phyloP scores from a whole-genome alignment of 1,140 invertebrate genomes.

The Drosophila pseudoobscura region DNA sequence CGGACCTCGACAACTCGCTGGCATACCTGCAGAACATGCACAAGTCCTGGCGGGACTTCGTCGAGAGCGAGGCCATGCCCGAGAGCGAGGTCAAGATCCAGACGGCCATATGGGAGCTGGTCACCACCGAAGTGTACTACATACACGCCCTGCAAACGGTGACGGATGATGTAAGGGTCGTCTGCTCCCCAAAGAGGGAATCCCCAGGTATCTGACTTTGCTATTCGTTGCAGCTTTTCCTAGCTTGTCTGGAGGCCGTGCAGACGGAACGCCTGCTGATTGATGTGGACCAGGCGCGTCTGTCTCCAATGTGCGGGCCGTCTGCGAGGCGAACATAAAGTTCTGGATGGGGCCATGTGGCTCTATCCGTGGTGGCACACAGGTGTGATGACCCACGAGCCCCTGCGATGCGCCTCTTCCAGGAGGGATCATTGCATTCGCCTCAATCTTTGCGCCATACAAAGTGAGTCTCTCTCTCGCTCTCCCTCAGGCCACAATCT shows the following conservation, averaged over 20 bases:
- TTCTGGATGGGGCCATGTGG: slow-evolving; percentile 92
- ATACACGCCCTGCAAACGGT: slow-evolving; percentile 93
- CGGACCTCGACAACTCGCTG: slow-evolving; percentile 60
- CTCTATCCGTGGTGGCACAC: slow-evolving; percentile 86
- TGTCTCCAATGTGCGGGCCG: slow-evolving; percentile 94
- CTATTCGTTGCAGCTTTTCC: slow-evolving; percentile 87
- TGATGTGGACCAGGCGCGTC: slow-evolving; percentile 91
- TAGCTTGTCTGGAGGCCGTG: slow-evolving; percentile 91
- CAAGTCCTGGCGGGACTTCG: slow-evolving; percentile 86
- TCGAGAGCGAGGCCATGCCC: slow-evolving; percentile 85
- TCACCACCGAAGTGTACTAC: slow-evolving; percentile 94
- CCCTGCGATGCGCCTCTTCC: slow-evolving; percentile 68
- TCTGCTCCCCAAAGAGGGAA: background rate
- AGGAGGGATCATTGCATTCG: slow-evolving; percentile 86
- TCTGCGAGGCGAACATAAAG: slow-evolving; percentile 89
- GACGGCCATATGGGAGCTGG: slow-evolving; percentile 95
- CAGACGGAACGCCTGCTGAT: slow-evolving; percentile 90
- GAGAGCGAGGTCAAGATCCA: slow-evolving; percentile 93
- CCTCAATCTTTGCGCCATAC: slow-evolving; percentile 90
- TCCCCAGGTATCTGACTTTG: too few species aligned
- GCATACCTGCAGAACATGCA: slow-evolving; percentile 77
- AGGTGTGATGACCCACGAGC: slow-evolving; percentile 68
- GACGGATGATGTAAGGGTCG: slow-evolving; percentile 88
- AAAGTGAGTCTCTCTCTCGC: slow-evolving; percentile 68
- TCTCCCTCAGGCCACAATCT: background rate